phyloP scores from a whole-genome alignment of 2,888 invertebrate genomes.

The Cryptocephalus moraei region DNA sequence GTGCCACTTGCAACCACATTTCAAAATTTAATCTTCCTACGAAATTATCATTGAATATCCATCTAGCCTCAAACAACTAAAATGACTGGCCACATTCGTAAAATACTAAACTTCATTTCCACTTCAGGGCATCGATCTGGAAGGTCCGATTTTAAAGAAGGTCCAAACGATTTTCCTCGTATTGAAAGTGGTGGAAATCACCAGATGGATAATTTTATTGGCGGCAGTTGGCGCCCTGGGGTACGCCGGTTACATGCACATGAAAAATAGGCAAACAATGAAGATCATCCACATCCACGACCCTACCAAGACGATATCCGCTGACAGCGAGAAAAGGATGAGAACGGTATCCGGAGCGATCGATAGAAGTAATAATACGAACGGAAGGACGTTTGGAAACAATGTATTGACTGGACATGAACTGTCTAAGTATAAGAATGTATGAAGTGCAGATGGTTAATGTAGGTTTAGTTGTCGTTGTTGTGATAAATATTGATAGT shows the following conservation, averaged over 20 bases:
- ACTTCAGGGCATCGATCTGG: conserved; percentile 37
- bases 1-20: too few relatives aligned
- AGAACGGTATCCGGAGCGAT: conserved; percentile 1
- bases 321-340: not conserved
- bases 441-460: too few relatives aligned
- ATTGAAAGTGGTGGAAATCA: conserved; percentile 41
- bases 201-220: conserved; percentile 47
- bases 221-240: conserved; percentile 38
- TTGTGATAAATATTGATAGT: too few relatives aligned
- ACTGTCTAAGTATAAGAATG: conserved; percentile 23
- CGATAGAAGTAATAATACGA: conserved; percentile 1
- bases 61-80: too few relatives aligned
- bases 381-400: conserved; percentile 13
- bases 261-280: conserved; percentile 24
- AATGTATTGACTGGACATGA: conserved; percentile 24
- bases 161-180: conserved; percentile 48
- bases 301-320: not conserved
- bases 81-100: too few relatives aligned
- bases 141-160: conserved; percentile 54
- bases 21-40: too few relatives aligned
- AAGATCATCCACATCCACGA: conserved; percentile 14
- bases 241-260: conserved; percentile 33
- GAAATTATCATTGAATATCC: too few relatives aligned
- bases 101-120: too few relatives aligned
- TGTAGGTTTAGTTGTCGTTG: too few relatives aligned